Evolutionary conservation across 2,888 invertebrate species (phyloP), one percentile per base, ranked within the genome.

Genomic region (Sussaba pulchella): DNA sequence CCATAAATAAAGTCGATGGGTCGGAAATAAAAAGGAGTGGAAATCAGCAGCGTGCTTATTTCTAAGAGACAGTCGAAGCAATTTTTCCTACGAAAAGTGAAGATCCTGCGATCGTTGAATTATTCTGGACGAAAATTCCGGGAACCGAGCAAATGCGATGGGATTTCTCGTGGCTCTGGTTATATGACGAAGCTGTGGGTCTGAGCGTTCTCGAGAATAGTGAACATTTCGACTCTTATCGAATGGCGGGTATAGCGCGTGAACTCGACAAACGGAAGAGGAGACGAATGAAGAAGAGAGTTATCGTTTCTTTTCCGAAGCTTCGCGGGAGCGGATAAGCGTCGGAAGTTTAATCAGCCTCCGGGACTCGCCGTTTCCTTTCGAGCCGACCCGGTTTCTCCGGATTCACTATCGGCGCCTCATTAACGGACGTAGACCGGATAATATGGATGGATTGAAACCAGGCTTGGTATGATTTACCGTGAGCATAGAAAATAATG

Each of bases 41-140:
- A 26, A 24, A 47, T 26, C 36, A 12, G 5, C 24, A 39, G 70
- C 12, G 10, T 41, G 64, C 41, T 54, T 21, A 59, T 61, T 73
- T 67, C 52, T 19, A 31, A 26, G 50, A 63, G 45, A 4, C 45
- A 61, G 43, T 26, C 50, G 43, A 39, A 80, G 71, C 52, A 76
- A 72, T 80, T 76, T 61, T 63, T 76, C 45, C 54, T 26, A 31
- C 36, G 43, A 61, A 76, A 72, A 76, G 71, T 76, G 76, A 66
- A 72, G 63, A 76, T 72, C 41, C 52, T 26, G 67, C 31, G 24
- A 67, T 61, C 72, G 61, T 47, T 80, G 76, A 76, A 76, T 80
- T 80, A 80, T 80, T 78, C 81, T 36, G 54, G 31, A 66, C 73
- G 81, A 70, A 47, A 26, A 74, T 78, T 57, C 64, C 45, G 31